Conservation (phyloP, 1,140 invertebrate genomes). For the Caenorhabditis brenneri region DNA sequence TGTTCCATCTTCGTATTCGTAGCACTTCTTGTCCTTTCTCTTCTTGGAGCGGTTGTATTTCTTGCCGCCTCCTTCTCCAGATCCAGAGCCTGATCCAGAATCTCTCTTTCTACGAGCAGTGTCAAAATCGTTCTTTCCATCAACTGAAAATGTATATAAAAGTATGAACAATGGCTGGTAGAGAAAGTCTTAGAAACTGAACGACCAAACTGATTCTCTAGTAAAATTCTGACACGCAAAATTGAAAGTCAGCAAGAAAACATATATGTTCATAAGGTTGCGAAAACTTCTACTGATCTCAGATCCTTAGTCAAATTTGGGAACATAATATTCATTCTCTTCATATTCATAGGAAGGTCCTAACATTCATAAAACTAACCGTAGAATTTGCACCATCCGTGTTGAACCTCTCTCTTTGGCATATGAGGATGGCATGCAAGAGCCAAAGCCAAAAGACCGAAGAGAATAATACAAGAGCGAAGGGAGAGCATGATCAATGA, state of each 20-base stretch:
- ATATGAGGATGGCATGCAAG: not conserved
- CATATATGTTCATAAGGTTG: too few relatives aligned
- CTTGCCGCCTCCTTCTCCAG: not conserved
- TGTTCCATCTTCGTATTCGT: conserved; percentile 14
- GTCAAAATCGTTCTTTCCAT: not conserved
- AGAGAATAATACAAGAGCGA: not conserved
- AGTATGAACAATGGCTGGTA: not conserved
- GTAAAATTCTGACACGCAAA: too few relatives aligned
- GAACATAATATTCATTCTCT: too few relatives aligned
- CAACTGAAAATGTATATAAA: not conserved
- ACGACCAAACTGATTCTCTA: too few relatives aligned
- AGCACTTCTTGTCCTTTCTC: not conserved
- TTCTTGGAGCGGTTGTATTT: conserved; percentile 20
- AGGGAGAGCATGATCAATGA: conserved; percentile 19
- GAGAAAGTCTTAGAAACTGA: too few relatives aligned
- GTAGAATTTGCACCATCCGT: conserved; percentile 12
- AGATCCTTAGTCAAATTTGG: too few relatives aligned
- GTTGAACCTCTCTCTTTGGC: conserved; percentile 19
- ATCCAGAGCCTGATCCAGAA: not conserved
- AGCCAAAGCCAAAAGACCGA: conserved; percentile 1
- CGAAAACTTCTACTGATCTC: too few relatives aligned
- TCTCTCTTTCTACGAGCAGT: conserved; percentile 11
- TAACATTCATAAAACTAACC: not conserved
- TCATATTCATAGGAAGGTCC: too few relatives aligned
- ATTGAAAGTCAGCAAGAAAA: too few relatives aligned